Percentiles rank a stretch among this genome's conserved stretches.
phyloP scores from a whole-genome alignment of 2,113 vertebrate genomes.

The Ursus arctos region DNA sequence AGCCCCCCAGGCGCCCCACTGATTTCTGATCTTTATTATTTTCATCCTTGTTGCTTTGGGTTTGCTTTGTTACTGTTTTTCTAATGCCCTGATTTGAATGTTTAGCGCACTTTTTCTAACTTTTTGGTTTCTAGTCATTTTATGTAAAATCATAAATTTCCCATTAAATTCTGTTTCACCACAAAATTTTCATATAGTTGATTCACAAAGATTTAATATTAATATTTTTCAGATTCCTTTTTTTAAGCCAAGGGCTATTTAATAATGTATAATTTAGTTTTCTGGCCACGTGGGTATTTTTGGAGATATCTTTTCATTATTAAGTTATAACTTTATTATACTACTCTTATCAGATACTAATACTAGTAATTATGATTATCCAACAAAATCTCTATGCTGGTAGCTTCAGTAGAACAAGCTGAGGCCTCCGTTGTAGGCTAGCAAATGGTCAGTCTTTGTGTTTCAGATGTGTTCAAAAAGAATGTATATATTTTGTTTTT shows the following conservation, averaged over 20 bases:
- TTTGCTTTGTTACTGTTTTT: background rate
- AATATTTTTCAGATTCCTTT: background rate
- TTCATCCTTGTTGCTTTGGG: background rate
- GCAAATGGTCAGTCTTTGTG: background rate
- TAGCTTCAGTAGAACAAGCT: background rate
- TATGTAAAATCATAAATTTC: background rate
- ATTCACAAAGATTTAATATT: background rate
- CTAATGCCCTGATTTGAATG: background rate
- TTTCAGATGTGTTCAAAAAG: background rate
- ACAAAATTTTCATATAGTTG: background rate
- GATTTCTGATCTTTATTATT: background rate
- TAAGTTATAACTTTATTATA: background rate
- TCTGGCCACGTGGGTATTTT: background rate
- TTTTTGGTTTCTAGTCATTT: conserved; percentile 6
- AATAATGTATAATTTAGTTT: background rate
- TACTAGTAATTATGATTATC: background rate
- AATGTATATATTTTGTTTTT: background rate
- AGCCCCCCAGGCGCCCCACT: background rate
- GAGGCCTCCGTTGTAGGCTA: background rate
- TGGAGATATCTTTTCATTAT: background rate
- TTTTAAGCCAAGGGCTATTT: background rate
- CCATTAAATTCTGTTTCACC: background rate
- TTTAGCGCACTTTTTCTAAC: background rate
- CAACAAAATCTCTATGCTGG: background rate
- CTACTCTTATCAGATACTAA: background rate